A percentile compares a stretch with the other conserved stretches of the same genome.
Conservation (phyloP, 2,888 invertebrate species). For the Sericinus montela region DNA sequence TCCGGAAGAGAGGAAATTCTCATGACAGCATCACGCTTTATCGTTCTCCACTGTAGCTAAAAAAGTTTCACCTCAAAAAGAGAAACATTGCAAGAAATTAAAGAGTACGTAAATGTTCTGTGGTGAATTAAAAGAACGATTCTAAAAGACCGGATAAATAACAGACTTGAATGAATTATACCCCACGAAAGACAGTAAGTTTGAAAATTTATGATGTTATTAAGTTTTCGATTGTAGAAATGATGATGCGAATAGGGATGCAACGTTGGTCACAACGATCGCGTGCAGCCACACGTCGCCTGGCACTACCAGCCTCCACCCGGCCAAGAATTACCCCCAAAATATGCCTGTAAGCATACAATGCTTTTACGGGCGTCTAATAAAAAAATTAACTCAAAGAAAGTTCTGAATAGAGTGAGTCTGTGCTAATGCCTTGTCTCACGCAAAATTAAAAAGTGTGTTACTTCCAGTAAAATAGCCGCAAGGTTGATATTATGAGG, state of each 20-base stretch:
- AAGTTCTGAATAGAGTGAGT: conserved; percentile 23
- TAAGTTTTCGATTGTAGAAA: conserved; percentile 48
- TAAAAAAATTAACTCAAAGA: conserved; percentile 20
- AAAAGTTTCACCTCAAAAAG: no score
- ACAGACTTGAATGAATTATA: conserved; percentile 18
- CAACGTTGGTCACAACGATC: conserved; percentile 51
- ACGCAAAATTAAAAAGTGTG: conserved; percentile 38
- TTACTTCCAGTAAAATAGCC: conserved; percentile 30
- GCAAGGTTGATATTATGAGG: conserved; percentile 53
- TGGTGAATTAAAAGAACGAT: no score
- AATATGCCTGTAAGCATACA: conserved; percentile 60
- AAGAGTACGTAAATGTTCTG: no score
- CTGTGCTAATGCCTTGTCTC: conserved; percentile 22
- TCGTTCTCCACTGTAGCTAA: no score
- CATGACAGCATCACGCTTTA: no score
- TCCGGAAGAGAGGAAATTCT: no score
- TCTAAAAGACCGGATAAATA: no score
- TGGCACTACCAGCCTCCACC: conserved; percentile 74
- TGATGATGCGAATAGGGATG: conserved; percentile 47
- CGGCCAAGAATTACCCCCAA: conserved; percentile 58
- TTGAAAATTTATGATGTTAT: conserved; percentile 41
- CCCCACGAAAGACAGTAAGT: conserved; percentile 35
- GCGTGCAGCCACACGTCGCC: conserved; percentile 69
- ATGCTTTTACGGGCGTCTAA: conserved; percentile 25
- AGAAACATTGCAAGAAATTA: no score